Conservation (phyloP, 2,113 vertebrate species). For the Petroica traversi region DNA sequence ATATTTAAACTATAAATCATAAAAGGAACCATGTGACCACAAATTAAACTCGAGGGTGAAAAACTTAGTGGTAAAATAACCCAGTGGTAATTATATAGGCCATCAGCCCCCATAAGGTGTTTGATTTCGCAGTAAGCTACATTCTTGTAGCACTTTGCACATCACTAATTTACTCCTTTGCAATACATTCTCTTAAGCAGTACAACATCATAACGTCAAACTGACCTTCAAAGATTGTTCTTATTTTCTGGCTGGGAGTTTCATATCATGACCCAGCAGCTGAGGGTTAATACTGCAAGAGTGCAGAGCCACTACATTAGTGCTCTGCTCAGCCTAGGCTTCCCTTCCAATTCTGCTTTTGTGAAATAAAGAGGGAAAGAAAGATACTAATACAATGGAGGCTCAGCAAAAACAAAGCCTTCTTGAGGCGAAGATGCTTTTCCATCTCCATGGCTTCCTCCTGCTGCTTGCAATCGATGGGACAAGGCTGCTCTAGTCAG, state of each 20-base stretch:
- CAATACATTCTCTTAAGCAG: not conserved
- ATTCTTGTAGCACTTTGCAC: not conserved
- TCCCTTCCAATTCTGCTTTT: not conserved
- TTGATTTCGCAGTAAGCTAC: not conserved
- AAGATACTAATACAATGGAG: not conserved
- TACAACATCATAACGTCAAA: not conserved
- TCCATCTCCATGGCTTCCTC: not conserved
- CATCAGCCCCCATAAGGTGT: not conserved
- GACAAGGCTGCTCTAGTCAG: not conserved
- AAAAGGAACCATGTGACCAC: not conserved
- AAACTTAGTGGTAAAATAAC: not conserved
- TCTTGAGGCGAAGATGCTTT: not conserved
- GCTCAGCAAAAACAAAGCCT: not conserved
- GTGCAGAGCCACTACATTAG: not conserved
- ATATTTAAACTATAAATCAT: not conserved
- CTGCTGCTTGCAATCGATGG: not conserved
- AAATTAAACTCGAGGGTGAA: not conserved
- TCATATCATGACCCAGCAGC: not conserved
- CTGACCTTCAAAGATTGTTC: not conserved
- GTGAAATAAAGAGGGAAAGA: not conserved
- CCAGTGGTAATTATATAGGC: not conserved
- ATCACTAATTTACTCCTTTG: not conserved
- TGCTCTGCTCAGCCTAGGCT: not conserved
- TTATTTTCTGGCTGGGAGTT: not conserved
- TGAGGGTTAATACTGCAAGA: not conserved